Evolutionary conservation across 53 echinoderm and acorn worm species (phyloP).

Genomic region (Temnopleurus reevesii): DNA sequence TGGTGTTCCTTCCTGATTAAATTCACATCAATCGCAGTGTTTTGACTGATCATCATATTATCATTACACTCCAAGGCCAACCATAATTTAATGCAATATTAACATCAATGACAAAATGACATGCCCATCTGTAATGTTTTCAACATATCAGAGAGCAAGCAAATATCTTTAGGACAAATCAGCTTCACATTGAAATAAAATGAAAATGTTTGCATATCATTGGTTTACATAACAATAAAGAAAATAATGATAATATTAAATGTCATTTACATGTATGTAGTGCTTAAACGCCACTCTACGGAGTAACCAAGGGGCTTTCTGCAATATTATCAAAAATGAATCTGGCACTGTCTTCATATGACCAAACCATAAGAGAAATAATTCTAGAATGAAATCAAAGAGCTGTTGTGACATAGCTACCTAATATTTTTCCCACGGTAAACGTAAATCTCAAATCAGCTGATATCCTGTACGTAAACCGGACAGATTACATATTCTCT

Average conservation of each 20-base stretch:
- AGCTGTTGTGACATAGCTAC: background rate
- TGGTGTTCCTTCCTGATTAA: slow-evolving; percentile 9
- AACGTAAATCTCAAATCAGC: background rate
- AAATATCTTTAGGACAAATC: too few relatives aligned
- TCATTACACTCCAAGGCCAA: slow-evolving; percentile 8
- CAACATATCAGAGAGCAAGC: too few relatives aligned
- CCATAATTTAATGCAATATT: slow-evolving; percentile 10
- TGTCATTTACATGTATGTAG: too few relatives aligned
- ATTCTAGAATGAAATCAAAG: background rate
- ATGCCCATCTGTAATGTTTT: background rate
- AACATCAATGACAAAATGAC: background rate
- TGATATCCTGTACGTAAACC: background rate
- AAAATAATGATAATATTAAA: too few relatives aligned
- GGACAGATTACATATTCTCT: background rate
- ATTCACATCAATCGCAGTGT: background rate
- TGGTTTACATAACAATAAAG: too few relatives aligned
- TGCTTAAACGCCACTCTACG: too few relatives aligned
- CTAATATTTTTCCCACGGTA: background rate
- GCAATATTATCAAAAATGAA: too few relatives aligned
- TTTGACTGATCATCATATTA: slow-evolving; percentile 25
- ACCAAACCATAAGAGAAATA: too few relatives aligned
- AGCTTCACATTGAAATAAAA: too few relatives aligned
- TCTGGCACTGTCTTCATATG: too few relatives aligned
- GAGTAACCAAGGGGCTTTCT: too few relatives aligned
- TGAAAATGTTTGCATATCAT: too few relatives aligned